A percentile compares a stretch with the other conserved stretches of the same genome.
These are phyloP conservation scores for Eucera pruinosa DNA, from an alignment of 2,888 invertebrate genomes.

Conservation along the genomic window DNA sequence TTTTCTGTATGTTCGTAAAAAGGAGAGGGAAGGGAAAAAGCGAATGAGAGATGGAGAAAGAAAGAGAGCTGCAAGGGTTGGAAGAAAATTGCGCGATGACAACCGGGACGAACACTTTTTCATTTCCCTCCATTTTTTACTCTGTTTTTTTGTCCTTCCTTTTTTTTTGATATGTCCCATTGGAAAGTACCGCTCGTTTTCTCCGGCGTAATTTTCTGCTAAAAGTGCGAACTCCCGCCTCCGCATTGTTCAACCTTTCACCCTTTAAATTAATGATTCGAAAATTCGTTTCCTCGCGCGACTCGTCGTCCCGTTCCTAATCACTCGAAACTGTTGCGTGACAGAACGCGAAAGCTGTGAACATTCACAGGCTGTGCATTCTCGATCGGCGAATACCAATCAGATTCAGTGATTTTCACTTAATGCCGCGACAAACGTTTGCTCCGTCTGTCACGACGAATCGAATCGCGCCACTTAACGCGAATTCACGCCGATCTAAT, in stretches of 20 bases:
- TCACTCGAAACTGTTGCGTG: slow-evolving; percentile 40
- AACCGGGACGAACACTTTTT: slow-evolving; percentile 18
- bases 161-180: not conserved
- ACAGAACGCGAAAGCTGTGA: not conserved
- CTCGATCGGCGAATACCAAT: slow-evolving; percentile 10
- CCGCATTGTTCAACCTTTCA: slow-evolving; percentile 20
- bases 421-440: slow-evolving; percentile 16
- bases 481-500: slow-evolving; percentile 5
- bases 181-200: slow-evolving; percentile 27
- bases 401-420: slow-evolving; percentile 38
- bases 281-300: slow-evolving; percentile 18
- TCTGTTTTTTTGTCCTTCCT: not conserved
- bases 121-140: slow-evolving; percentile 13
- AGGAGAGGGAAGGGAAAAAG: not conserved
- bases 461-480: slow-evolving; percentile 22
- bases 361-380: not conserved
- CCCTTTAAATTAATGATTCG: slow-evolving; percentile 28
- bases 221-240: slow-evolving; percentile 24
- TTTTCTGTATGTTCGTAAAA: slow-evolving; percentile 8
- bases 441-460: not conserved
- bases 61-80: not conserved
- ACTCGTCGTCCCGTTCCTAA: slow-evolving; percentile 30
- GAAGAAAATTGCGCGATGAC: slow-evolving; percentile 30
- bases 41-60: too few relatives aligned
- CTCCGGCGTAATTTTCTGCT: slow-evolving; percentile 34